Evolutionary conservation across 2,113 vertebrate species (phyloP).

Genomic region (Podarcis muralis): DNA sequence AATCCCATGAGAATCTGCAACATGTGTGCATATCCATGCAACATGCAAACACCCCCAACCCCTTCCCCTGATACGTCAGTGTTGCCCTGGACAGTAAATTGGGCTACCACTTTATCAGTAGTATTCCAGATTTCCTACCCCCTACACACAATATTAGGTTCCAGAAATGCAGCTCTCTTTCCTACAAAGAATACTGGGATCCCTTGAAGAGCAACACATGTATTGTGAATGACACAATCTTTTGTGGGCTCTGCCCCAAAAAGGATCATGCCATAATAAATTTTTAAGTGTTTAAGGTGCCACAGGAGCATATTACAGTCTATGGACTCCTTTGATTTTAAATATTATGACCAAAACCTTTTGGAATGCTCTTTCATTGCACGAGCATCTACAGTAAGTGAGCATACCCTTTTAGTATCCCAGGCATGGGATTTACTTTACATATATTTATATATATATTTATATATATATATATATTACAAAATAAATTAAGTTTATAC

Average conservation of each 20-base stretch:
- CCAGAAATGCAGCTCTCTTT: no score
- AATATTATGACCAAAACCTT: slow-evolving; percentile 49
- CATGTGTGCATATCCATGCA: slow-evolving; percentile 23
- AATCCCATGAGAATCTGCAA: slow-evolving; percentile 3
- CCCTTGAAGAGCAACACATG: not conserved
- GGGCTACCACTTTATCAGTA: not conserved
- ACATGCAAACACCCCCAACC: slow-evolving; percentile 30
- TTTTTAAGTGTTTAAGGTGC: not conserved
- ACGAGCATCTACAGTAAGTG: slow-evolving; percentile 65
- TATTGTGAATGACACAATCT: not conserved
- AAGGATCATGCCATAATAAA: not conserved
- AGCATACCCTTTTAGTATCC: slow-evolving; percentile 54
- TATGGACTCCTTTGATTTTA: slow-evolving; percentile 56
- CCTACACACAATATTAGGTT: not conserved
- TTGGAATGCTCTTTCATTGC: slow-evolving; percentile 51
- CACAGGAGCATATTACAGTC: slow-evolving; percentile 46
- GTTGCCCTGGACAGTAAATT: not conserved
- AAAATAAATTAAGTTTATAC: slow-evolving; percentile 79
- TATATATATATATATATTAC: slow-evolving; percentile 41
- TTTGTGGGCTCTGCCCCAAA: not conserved
- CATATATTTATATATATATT: slow-evolving; percentile 32
- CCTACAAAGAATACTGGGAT: not conserved
- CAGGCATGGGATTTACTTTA: slow-evolving; percentile 63
- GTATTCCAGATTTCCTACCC: not conserved
- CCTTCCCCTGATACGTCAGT: not conserved